A percentile compares a stretch with the other conserved stretches of the same genome.
These are phyloP conservation scores for Pegoplata infirma DNA, from an alignment of 2,888 invertebrate genomes.

Conservation along the genomic window DNA sequence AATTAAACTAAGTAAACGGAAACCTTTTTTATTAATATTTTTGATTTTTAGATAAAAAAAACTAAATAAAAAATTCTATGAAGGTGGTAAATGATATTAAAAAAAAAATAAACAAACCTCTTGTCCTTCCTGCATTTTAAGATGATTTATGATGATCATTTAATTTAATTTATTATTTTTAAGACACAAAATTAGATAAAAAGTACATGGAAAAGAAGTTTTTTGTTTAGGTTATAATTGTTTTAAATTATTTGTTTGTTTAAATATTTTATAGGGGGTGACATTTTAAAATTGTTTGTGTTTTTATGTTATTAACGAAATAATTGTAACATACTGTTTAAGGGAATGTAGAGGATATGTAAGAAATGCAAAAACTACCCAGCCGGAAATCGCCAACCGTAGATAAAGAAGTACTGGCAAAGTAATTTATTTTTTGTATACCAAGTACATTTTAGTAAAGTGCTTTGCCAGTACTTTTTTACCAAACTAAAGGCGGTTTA, in stretches of 20 bases:
- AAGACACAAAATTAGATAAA: conserved; percentile 69
- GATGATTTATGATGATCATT: conserved; percentile 43
- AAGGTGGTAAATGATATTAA: conserved; percentile 57
- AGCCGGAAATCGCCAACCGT: too few species aligned
- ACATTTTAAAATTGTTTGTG: background rate
- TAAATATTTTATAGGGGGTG: background rate
- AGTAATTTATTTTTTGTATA: too few species aligned
- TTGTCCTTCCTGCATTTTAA: conserved; percentile 80
- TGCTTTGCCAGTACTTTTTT: too few species aligned
- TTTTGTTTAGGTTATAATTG: conserved; percentile 32
- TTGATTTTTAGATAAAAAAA: too few species aligned
- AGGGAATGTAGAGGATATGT: background rate
- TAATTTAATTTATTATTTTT: conserved; percentile 45
- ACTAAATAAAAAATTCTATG: too few species aligned
- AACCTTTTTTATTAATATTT: conserved; percentile 17
- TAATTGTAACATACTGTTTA: background rate
- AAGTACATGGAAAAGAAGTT: conserved; percentile 63
- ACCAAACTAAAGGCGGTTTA: too few species aligned
- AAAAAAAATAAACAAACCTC: conserved; percentile 80
- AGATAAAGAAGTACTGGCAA: too few species aligned
- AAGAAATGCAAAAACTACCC: too few species aligned
- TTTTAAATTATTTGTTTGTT: conserved; percentile 5
- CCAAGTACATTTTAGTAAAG: too few species aligned
- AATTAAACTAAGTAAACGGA: background rate
- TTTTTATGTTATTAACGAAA: background rate